Evolutionary conservation across 2,888 invertebrate species (phyloP).

Genomic region (Myathropa florea): DNA sequence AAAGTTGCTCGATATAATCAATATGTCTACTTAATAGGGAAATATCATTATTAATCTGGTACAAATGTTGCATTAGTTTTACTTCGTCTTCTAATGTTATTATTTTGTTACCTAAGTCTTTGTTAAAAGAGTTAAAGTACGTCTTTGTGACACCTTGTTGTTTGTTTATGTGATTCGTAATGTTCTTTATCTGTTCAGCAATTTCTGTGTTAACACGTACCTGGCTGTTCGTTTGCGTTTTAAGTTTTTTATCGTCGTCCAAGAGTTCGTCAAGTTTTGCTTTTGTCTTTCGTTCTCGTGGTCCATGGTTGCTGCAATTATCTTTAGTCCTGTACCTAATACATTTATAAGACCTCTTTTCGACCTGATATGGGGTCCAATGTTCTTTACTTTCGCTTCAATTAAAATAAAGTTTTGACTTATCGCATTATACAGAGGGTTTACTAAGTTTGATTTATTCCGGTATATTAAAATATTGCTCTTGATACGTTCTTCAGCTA

Average conservation of each 20-base stretch:
- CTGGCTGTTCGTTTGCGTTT: too few relatives aligned
- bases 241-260: too few relatives aligned
- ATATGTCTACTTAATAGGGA: conserved; percentile 17
- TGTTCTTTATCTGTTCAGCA: too few relatives aligned
- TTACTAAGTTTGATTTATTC: neutral
- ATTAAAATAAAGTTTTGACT: neutral
- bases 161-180: too few relatives aligned
- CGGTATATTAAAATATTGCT: neutral
- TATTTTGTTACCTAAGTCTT: too few relatives aligned
- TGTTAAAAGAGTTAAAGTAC: too few relatives aligned
- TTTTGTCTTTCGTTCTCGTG: neutral
- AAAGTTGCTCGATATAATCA: conserved; percentile 1
- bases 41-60: too few relatives aligned
- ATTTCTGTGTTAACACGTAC: too few relatives aligned
- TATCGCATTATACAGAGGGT: neutral
- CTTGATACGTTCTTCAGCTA: neutral
- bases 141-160: too few relatives aligned
- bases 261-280: too few relatives aligned
- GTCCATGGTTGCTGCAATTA: conserved; percentile 3
- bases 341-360: neutral
- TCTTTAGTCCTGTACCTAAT: neutral
- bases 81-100: too few relatives aligned
- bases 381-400: neutral
- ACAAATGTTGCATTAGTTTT: conserved; percentile 4
- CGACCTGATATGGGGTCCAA: too few relatives aligned